Evolutionary conservation across 2,113 vertebrate species (phyloP).

Genomic region (Misgurnus anguillicaudatus): DNA sequence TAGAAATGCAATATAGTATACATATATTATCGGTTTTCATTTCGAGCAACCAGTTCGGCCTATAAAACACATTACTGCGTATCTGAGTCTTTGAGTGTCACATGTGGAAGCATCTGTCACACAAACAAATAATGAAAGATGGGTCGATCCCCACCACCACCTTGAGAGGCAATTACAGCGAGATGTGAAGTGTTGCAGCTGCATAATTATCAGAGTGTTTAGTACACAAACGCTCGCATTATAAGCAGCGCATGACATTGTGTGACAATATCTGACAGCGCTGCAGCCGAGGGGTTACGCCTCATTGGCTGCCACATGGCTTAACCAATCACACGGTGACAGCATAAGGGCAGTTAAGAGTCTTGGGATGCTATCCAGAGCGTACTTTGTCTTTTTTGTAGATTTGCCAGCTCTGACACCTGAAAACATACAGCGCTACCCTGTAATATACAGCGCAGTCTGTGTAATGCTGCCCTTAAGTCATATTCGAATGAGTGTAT

Average conservation of each 20-base stretch:
- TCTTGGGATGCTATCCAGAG: neutral
- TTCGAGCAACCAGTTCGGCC: neutral
- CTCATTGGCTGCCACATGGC: conserved; percentile 31
- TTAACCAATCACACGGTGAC: conserved; percentile 14
- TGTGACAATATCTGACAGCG: conserved; percentile 24
- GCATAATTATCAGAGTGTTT: conserved; percentile 56
- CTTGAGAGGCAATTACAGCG: conserved; percentile 62
- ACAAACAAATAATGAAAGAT: conserved; percentile 16
- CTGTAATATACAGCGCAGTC: neutral
- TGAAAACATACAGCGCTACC: neutral
- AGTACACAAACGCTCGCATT: conserved; percentile 33
- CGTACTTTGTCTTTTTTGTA: neutral
- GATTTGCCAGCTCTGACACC: neutral
- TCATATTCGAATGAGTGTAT: neutral
- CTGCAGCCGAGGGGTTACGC: conserved; percentile 3
- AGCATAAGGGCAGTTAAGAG: conserved; percentile 1
- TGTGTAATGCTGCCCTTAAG: neutral
- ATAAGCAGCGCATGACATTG: conserved; percentile 12
- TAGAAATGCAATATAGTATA: too few species aligned
- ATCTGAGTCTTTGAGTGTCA: conserved; percentile 30
- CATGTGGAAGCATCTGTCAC: conserved; percentile 17
- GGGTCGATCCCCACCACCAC: conserved; percentile 16
- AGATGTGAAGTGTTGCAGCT: conserved; percentile 61
- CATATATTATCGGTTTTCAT: too few species aligned
- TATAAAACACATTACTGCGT: neutral